Evolutionary conservation across 2,797 vertebrate species (phyloP).

Genomic region (Rachycentron canadum): DNA sequence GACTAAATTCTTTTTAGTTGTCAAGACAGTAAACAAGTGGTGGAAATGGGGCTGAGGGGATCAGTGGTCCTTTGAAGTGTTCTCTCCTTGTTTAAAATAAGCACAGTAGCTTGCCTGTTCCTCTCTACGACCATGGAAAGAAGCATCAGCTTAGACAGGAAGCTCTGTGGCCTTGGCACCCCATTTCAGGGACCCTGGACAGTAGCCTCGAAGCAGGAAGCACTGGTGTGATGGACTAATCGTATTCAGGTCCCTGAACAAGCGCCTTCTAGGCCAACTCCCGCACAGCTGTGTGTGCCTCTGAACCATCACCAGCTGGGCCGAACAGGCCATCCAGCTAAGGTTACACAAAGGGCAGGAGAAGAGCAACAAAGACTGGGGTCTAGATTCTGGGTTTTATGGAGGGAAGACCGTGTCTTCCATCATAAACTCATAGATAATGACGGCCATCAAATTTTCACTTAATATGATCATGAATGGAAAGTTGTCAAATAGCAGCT

Average conservation of each 20-base stretch:
- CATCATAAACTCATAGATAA: not conserved
- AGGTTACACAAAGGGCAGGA: slow-evolving; percentile 74
- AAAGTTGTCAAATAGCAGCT: not conserved
- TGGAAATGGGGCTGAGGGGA: slow-evolving; percentile 61
- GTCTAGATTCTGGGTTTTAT: slow-evolving; percentile 30
- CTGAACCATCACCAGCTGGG: slow-evolving; percentile 77
- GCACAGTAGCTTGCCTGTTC: slow-evolving; percentile 73
- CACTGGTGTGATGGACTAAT: slow-evolving; percentile 67
- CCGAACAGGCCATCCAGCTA: slow-evolving; percentile 62
- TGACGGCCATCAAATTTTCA: not conserved
- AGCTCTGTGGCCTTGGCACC: slow-evolving; percentile 72
- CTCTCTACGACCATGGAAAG: slow-evolving; percentile 38
- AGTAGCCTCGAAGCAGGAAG: slow-evolving; percentile 73
- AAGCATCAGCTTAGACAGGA: slow-evolving; percentile 66
- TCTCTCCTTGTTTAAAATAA: slow-evolving; percentile 63
- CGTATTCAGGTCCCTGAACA: slow-evolving; percentile 78
- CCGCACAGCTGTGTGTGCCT: slow-evolving; percentile 75
- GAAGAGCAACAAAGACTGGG: slow-evolving; percentile 25
- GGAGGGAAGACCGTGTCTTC: not conserved
- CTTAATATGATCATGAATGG: not conserved
- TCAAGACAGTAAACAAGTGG: slow-evolving; percentile 74
- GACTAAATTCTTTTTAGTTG: slow-evolving; percentile 65
- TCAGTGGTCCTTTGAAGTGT: slow-evolving; percentile 73
- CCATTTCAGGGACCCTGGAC: slow-evolving; percentile 65
- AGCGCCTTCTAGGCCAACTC: slow-evolving; percentile 70